Conservation (phyloP, 1,140 invertebrate genomes). For the Gonioctena quinquepunctata region DNA sequence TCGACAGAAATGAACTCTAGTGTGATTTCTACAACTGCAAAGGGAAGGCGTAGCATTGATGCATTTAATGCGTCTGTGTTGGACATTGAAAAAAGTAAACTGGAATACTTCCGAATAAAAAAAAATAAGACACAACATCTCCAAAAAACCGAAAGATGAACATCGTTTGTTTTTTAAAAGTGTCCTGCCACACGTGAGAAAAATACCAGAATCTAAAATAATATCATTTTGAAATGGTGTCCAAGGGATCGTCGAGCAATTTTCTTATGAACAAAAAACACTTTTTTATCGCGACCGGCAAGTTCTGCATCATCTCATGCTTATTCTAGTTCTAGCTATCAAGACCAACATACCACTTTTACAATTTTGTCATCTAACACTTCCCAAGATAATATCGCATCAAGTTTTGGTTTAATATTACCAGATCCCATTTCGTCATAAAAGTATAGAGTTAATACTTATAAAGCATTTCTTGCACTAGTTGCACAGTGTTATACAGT, state of each 20-base stretch:
- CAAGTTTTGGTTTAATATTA: too few relatives aligned
- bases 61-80: not conserved
- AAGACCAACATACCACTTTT: too few relatives aligned
- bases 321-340: not conserved
- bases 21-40: not conserved
- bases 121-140: not conserved
- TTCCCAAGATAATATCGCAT: too few relatives aligned
- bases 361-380: too few relatives aligned
- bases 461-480: too few relatives aligned
- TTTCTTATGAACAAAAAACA: not conserved
- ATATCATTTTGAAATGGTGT: not conserved
- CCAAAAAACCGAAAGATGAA: not conserved
- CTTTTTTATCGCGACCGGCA: not conserved
- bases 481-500: too few relatives aligned
- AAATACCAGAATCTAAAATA: not conserved
- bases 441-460: too few relatives aligned
- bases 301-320: not conserved
- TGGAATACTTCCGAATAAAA: not conserved
- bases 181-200: not conserved
- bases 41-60: not conserved
- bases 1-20: not conserved
- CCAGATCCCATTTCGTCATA: too few relatives aligned
- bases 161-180: not conserved
- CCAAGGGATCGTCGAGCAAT: constrained; percentile 3
- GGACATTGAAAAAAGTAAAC: not conserved